Percentiles rank a stretch among this genome's conserved stretches.
These are phyloP conservation scores for Odontomyia ornata DNA, from an alignment of 2,888 invertebrate species.

Conservation along the genomic window DNA sequence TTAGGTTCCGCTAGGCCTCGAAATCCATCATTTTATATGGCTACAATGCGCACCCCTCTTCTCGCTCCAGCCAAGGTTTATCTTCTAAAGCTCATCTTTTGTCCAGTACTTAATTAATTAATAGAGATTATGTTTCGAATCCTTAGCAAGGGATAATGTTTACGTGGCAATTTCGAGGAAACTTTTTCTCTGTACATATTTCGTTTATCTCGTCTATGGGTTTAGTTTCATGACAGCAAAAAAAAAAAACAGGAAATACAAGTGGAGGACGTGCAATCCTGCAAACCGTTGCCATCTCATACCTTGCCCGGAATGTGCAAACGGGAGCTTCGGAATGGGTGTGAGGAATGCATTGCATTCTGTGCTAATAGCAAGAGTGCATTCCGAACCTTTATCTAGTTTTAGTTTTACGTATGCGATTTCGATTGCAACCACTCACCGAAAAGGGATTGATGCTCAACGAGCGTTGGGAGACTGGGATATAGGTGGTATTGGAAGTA, in stretches of 20 bases:
- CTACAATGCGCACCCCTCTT: too few species aligned
- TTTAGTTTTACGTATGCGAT: conserved; percentile 8
- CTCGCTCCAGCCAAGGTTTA: too few species aligned
- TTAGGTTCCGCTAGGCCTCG: too few species aligned
- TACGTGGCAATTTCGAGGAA: neutral
- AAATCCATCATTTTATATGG: too few species aligned
- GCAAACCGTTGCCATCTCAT: neutral
- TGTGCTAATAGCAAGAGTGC: neutral
- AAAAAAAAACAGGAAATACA: neutral
- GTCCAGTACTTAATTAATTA: conserved; percentile 1
- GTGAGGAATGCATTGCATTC: neutral
- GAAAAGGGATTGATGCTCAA: neutral
- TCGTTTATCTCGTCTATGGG: neutral
- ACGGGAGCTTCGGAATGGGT: neutral
- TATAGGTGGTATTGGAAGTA: neutral
- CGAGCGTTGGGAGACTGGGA: neutral
- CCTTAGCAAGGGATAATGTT: neutral
- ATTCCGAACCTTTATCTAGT: conserved; percentile 16
- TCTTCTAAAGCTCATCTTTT: too few species aligned
- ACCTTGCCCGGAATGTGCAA: neutral
- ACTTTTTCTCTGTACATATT: neutral
- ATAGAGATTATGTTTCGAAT: conserved; percentile 4
- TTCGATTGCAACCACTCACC: neutral
- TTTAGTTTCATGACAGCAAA: neutral
- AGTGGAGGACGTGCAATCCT: neutral